Conservation (phyloP, 2,797 vertebrate species). For the Falco berigora region DNA sequence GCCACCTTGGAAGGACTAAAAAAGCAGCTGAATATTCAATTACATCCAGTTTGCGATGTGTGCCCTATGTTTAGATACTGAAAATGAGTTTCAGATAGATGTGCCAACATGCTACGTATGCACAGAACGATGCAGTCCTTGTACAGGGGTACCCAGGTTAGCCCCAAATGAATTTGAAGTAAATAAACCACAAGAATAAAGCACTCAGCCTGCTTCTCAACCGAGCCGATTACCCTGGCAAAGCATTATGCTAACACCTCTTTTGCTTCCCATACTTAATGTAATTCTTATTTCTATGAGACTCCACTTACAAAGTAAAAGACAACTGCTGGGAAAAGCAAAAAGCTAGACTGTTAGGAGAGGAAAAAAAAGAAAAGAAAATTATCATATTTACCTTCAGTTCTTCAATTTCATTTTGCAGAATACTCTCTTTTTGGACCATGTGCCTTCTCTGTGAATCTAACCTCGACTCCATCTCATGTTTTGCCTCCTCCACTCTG, state of each 20-base stretch:
- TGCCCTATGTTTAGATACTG: not conserved
- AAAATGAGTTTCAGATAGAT: not conserved
- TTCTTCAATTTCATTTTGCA: slow-evolving; percentile 87
- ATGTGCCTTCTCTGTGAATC: slow-evolving; percentile 91
- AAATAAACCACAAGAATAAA: not conserved
- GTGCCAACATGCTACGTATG: fast-evolving
- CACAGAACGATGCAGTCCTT: not conserved
- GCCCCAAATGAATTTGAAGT: not conserved
- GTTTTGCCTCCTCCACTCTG: slow-evolving; percentile 85
- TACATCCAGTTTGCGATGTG: not conserved
- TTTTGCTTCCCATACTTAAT: not conserved
- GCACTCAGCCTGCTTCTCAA: not conserved
- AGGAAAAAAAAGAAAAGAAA: not conserved
- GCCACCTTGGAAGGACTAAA: not conserved
- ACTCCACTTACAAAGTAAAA: not conserved
- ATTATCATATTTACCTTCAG: slow-evolving; percentile 76
- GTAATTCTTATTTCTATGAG: not conserved
- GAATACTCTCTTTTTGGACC: slow-evolving; percentile 87
- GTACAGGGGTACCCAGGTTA: not conserved
- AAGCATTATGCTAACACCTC: not conserved
- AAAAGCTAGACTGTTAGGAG: not conserved
- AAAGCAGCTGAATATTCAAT: not conserved
- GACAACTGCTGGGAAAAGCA: not conserved
- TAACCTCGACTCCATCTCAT: slow-evolving; percentile 88
- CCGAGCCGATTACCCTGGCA: not conserved